phyloP scores from a whole-genome alignment of 2,113 vertebrate species.

The Protobothrops flavoviridis region DNA sequence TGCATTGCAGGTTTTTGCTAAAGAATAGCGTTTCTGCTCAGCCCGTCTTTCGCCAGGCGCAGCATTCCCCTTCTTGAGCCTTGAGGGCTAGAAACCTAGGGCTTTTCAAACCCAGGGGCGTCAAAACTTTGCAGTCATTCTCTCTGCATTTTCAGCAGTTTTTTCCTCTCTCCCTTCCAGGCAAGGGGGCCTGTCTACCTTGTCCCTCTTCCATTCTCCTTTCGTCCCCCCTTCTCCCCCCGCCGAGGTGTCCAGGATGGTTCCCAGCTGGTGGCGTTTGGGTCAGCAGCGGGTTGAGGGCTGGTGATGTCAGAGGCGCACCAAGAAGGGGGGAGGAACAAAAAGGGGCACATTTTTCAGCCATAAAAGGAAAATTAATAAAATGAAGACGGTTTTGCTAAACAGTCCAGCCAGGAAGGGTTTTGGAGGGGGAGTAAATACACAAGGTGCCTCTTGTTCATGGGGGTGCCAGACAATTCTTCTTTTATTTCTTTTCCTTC shows the following conservation, averaged over 20 bases:
- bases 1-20: too few species aligned
- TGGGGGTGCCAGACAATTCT: background rate
- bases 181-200: background rate
- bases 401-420: background rate
- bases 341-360: too few species aligned
- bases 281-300: background rate
- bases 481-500: background rate
- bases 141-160: background rate
- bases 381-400: too few species aligned
- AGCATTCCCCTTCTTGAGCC: background rate
- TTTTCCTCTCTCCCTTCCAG: background rate
- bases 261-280: background rate
- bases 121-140: background rate
- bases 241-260: background rate
- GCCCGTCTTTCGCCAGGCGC: background rate
- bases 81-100: background rate
- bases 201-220: background rate
- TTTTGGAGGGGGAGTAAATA: background rate
- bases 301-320: background rate
- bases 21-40: background rate
- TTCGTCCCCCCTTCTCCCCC: background rate
- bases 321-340: background rate
- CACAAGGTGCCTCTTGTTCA: background rate
- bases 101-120: background rate
- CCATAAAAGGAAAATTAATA: background rate